Percentiles rank a stretch among this genome's conserved stretches.
phyloP scores from a whole-genome alignment of 2,888 invertebrate genomes.

The Eilema sororculum region DNA sequence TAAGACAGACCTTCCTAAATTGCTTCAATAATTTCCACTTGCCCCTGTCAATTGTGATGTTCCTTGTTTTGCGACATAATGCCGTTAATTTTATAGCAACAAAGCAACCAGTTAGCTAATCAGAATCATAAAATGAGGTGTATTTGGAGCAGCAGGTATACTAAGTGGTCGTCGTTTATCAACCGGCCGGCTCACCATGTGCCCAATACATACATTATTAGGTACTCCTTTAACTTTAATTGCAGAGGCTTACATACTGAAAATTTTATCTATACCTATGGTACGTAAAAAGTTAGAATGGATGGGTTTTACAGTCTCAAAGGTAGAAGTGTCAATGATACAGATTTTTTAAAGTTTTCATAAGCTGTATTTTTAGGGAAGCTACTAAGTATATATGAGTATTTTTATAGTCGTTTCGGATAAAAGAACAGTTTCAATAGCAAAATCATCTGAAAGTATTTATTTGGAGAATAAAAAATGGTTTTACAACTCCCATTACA shows the following conservation, averaged over 20 bases:
- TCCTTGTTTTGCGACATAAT: not conserved
- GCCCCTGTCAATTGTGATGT: not conserved
- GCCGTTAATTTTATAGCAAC: not conserved
- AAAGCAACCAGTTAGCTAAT: slow-evolving; percentile 31
- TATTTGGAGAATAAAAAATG: no score
- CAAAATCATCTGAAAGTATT: no score
- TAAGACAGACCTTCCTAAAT: no score
- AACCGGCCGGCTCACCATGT: slow-evolving; percentile 64
- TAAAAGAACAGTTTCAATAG: no score
- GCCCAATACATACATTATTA: slow-evolving; percentile 70
- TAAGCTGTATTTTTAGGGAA: no score
- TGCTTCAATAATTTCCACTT: not conserved
- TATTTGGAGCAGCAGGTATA: slow-evolving; percentile 40
- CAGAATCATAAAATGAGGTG: slow-evolving; percentile 38
- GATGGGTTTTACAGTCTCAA: not conserved
- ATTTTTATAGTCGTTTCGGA: no score
- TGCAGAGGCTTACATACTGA: slow-evolving; percentile 40
- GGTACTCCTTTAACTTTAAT: slow-evolving; percentile 29
- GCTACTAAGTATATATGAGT: no score
- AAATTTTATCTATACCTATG: slow-evolving; percentile 43
- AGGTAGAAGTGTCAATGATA: no score
- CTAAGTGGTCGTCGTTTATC: slow-evolving; percentile 47
- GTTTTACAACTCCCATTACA: no score
- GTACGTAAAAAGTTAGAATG: slow-evolving; percentile 17
- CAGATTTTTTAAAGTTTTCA: no score